A percentile compares a stretch with the other conserved stretches of the same genome.
These are phyloP conservation scores for Pristionchus exspectatus DNA, from an alignment of 2,888 invertebrate species.

Conservation along the genomic window DNA sequence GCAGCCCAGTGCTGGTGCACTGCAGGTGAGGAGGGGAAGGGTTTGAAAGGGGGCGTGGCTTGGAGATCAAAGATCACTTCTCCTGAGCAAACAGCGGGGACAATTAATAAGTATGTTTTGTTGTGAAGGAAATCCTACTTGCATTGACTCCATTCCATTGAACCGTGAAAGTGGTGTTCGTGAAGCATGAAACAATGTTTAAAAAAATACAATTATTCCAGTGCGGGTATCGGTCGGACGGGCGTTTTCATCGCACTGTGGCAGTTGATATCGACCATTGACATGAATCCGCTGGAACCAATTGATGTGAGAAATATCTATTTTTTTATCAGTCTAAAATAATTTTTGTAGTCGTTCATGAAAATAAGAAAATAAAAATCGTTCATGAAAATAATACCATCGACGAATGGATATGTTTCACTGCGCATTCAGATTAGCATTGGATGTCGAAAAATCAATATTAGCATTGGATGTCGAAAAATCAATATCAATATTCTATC, in stretches of 20 bases:
- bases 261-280: slow-evolving; percentile 54
- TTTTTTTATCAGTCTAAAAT: too few relatives aligned
- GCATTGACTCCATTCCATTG: too few relatives aligned
- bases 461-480: not conserved
- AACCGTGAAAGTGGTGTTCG: too few relatives aligned
- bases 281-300: slow-evolving; percentile 20
- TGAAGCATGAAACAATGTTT: not conserved
- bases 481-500: not conserved
- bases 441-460: not conserved
- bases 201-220: slow-evolving; percentile 59
- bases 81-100: too few relatives aligned
- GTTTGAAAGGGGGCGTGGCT: too few relatives aligned
- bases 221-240: slow-evolving; percentile 76
- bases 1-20: slow-evolving; percentile 37
- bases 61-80: not conserved
- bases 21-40: slow-evolving; percentile 15
- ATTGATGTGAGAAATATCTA: slow-evolving; percentile 36
- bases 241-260: slow-evolving; percentile 74
- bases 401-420: too few relatives aligned
- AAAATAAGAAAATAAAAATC: too few relatives aligned
- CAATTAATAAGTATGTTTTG: too few relatives aligned
- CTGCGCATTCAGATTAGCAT: too few relatives aligned
- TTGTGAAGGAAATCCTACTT: too few relatives aligned
- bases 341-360: too few relatives aligned
- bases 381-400: too few relatives aligned